Percentiles rank a stretch among this genome's conserved stretches.
Evolutionary conservation across 1,140 invertebrate genomes (phyloP).

Genomic region (Mizuhopecten yessoensis): DNA sequence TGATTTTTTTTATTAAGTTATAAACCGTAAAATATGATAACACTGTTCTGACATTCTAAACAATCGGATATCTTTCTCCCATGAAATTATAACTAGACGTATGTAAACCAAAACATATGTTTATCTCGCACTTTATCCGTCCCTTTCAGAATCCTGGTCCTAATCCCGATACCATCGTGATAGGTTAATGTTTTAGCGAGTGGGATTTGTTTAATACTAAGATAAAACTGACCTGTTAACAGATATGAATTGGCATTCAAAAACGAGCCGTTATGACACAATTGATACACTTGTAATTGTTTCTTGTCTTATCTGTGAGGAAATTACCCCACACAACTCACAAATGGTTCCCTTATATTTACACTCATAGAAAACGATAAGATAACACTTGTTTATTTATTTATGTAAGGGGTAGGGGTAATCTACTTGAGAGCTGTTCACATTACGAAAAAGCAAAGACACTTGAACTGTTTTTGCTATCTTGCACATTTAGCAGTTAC

Average conservation of each 20-base stretch:
- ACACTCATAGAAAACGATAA: not conserved
- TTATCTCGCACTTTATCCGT: not conserved
- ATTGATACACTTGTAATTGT: constrained; percentile 28
- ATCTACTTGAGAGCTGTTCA: not conserved
- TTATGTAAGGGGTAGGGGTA: not conserved
- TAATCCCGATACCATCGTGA: not conserved
- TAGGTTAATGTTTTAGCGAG: not conserved
- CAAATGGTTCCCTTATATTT: not conserved
- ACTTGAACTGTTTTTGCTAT: not conserved
- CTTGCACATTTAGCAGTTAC: not conserved
- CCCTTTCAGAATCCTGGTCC: not conserved
- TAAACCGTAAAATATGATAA: not conserved
- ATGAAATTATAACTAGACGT: not conserved
- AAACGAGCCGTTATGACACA: not conserved
- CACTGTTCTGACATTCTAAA: constrained; percentile 15
- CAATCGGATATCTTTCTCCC: constrained; percentile 32
- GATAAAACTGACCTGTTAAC: not conserved
- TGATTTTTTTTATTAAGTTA: not conserved
- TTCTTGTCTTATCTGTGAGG: not conserved
- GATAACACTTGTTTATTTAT: not conserved
- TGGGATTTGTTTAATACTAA: not conserved
- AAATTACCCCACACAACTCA: not conserved
- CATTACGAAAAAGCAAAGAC: not conserved
- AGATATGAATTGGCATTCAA: not conserved
- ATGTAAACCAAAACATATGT: constrained; percentile 29